phyloP scores from a whole-genome alignment of 2,797 vertebrate species.

The Enteromius thamalakanensis region DNA sequence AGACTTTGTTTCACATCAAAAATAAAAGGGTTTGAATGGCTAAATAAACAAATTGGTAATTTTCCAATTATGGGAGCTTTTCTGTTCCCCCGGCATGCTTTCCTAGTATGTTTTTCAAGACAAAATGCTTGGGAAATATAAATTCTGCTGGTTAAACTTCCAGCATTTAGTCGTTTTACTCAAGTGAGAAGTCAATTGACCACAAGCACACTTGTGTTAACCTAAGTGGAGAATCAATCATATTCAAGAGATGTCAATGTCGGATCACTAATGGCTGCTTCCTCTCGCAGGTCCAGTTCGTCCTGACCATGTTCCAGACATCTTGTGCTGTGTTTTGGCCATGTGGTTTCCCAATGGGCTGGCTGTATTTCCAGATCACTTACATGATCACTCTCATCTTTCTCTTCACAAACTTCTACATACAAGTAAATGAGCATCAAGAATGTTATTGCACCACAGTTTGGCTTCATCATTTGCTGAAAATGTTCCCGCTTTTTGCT shows the following conservation, averaged over 20 bases:
- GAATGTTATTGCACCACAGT: not conserved
- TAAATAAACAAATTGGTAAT: not conserved
- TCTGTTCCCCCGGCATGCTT: not conserved
- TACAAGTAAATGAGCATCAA: conserved; percentile 79
- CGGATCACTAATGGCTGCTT: not conserved
- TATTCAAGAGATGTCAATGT: not conserved
- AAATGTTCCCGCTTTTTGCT: conserved; percentile 40
- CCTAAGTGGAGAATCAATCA: not conserved
- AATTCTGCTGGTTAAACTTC: not conserved
- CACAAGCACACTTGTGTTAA: not conserved
- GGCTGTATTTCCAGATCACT: conserved; percentile 93
- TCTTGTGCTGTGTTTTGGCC: conserved; percentile 89
- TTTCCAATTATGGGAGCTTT: not conserved
- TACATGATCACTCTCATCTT: conserved; percentile 92
- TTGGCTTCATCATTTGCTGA: not conserved
- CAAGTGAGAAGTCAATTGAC: not conserved
- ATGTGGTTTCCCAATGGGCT: conserved; percentile 88
- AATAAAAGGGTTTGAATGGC: not conserved
- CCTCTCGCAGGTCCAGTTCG: conserved; percentile 86
- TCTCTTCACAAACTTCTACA: conserved; percentile 95
- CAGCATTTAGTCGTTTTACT: not conserved
- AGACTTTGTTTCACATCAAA: no score
- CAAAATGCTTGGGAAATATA: not conserved
- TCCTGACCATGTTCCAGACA: conserved; percentile 91
- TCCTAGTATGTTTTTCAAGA: not conserved